These are phyloP conservation scores for Lycodopsis pacificus DNA, from an alignment of 2,797 vertebrate genomes.

Conservation along the genomic window DNA sequence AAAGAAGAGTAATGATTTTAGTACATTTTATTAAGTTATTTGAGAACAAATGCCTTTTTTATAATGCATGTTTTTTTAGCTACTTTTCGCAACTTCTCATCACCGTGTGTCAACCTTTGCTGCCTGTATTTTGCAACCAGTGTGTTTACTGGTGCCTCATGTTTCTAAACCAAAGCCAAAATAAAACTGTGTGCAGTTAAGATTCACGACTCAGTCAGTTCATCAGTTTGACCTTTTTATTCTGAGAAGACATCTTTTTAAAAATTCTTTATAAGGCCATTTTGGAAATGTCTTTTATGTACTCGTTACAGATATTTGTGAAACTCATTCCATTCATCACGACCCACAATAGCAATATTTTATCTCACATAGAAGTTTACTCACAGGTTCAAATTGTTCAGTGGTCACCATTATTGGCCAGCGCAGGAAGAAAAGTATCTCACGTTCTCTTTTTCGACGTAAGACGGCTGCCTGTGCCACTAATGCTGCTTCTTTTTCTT, in stretches of 20 bases:
- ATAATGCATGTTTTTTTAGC: constrained; percentile 19
- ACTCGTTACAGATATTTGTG: constrained; percentile 76
- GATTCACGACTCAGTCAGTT: constrained; percentile 35
- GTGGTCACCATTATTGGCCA: constrained; percentile 51
- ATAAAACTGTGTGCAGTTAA: constrained; percentile 8
- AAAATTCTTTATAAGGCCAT: constrained; percentile 86
- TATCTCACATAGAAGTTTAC: constrained; percentile 70
- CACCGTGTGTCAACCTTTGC: constrained; percentile 15
- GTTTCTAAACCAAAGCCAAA: constrained; percentile 40
- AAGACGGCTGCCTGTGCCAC: constrained; percentile 62
- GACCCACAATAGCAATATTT: constrained; percentile 73
- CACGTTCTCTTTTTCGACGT: constrained; percentile 48
- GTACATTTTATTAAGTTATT: constrained; percentile 50
- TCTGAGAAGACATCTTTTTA: constrained; percentile 82
- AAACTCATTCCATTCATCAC: constrained; percentile 77
- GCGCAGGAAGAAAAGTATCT: constrained; percentile 56
- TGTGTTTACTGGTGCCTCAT: constrained; percentile 40
- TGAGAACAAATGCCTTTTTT: constrained; percentile 31
- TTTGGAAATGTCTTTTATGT: constrained; percentile 81
- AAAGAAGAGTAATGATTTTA: constrained; percentile 9
- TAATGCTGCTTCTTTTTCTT: constrained; percentile 57
- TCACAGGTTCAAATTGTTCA: constrained; percentile 66
- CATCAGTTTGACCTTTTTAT: constrained; percentile 81
- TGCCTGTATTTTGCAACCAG: constrained; percentile 33
- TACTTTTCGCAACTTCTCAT: constrained; percentile 19